Evolutionary conservation across 2,888 invertebrate species (phyloP).

Genomic region (Lordiphosa andalusiaca): DNA sequence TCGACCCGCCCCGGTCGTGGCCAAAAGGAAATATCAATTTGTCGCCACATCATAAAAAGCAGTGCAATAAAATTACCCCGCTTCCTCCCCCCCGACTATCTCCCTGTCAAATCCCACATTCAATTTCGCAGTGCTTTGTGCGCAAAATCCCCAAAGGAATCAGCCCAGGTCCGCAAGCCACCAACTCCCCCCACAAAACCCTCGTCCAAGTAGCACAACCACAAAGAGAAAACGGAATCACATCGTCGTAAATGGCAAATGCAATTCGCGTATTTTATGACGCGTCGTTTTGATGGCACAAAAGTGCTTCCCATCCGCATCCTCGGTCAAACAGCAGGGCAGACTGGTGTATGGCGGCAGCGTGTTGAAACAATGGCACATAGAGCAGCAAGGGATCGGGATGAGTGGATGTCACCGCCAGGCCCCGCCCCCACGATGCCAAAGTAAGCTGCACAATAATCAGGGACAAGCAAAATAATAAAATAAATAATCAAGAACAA

Average conservation of each 20-base stretch:
- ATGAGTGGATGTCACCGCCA: conserved; percentile 25
- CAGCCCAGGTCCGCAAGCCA: conserved; percentile 39
- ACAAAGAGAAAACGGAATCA: conserved; percentile 60
- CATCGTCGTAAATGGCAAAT: conserved; percentile 75
- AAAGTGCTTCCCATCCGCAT: conserved; percentile 57
- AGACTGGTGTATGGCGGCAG: no score
- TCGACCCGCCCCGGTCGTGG: conserved; percentile 19
- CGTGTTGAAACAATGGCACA: conserved; percentile 45
- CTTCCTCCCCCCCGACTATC: conserved; percentile 46
- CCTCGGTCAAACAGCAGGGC: conserved; percentile 5
- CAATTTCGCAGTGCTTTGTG: conserved; percentile 75
- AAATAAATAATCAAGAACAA: conserved; percentile 76
- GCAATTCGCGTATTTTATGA: conserved; percentile 78
- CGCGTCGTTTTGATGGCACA: conserved; percentile 74
- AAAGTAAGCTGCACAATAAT: conserved; percentile 68
- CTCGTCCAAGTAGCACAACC: conserved; percentile 41
- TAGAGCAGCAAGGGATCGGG: conserved; percentile 25
- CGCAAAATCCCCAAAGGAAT: conserved; percentile 76
- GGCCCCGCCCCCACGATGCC: conserved; percentile 10
- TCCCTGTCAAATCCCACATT: conserved; percentile 70
- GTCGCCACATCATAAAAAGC: conserved; percentile 75
- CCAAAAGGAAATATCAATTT: conserved; percentile 74
- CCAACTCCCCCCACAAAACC: conserved; percentile 45
- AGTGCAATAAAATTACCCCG: conserved; percentile 74
- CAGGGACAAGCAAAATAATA: conserved; percentile 74